A percentile compares a stretch with the other conserved stretches of the same genome.
These are phyloP conservation scores for Leptopilina clavipes DNA, from an alignment of 1,140 invertebrate genomes.

Conservation along the genomic window DNA sequence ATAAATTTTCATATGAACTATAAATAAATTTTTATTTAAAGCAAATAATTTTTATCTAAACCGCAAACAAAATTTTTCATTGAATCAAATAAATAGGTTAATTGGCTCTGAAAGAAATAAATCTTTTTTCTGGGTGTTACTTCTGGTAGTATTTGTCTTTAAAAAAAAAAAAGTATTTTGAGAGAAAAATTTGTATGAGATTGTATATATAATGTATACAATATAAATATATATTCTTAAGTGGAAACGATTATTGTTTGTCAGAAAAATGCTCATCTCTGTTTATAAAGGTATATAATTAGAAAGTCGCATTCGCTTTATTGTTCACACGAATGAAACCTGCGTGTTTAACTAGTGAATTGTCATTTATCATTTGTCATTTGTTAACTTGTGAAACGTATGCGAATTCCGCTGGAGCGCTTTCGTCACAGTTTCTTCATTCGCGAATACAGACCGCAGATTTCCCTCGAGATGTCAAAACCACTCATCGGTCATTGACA, in stretches of 20 bases:
- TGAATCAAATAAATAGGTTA: no score
- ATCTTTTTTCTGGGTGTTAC: no score
- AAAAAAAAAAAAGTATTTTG: no score
- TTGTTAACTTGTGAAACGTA: neutral
- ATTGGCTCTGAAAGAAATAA: no score
- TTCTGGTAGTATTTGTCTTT: no score
- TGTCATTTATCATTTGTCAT: slow-evolving; percentile 18
- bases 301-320: slow-evolving; percentile 18
- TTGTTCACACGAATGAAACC: neutral
- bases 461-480: slow-evolving; percentile 27
- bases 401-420: neutral
- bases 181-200: no score
- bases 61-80: no score
- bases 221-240: neutral
- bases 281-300: slow-evolving; percentile 8
- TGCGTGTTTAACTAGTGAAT: neutral
- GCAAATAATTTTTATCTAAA: no score
- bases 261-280: neutral
- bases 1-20: no score
- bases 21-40: no score
- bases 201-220: neutral
- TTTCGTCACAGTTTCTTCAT: slow-evolving; percentile 16
- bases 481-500: neutral
- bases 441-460: slow-evolving; percentile 18
- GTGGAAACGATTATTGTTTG: neutral